Base-by-base conservation (phyloP, 2,888 invertebrate genomes). In the Emmelina monodactyla region DNA sequence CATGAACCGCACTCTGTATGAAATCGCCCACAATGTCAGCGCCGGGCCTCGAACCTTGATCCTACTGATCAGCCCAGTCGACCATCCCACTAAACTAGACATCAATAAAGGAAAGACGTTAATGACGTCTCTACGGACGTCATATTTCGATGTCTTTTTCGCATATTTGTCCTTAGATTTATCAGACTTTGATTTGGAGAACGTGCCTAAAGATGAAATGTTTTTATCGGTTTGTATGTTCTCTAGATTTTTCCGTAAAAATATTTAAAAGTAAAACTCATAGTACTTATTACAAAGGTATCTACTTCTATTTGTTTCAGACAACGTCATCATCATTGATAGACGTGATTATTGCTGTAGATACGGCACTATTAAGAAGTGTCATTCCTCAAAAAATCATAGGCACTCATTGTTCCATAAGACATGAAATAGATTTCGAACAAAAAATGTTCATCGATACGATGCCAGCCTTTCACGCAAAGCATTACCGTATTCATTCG, bases 131-230 rank as follows among this genome's bases (percentile, higher is more conserved):
- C 57, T 84, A 2, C 66, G 83, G 38, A 54, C 53, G 1, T 61
- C 62, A 7, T 73, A 76, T 51, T 83, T 82, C 16, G 83, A 85
- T 42, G 72, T 81, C 0, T 82, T 78, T 45, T 80, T 85, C 39
- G 62, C 82, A 0, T 85, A 83, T 44, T 62, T 79, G 0, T 69
- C 83, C 1, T 59, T 65, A 11, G 73, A 81, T 32, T 46, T 69
- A 14, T 50, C 58, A 0, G 67, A 69, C 31, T 83, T 78, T 44
- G n/a, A n/a, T n/a, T n/a, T n/a, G n/a, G n/a, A n/a, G n/a, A n/a
- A n/a, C n/a, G n/a, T n/a, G n/a, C n/a, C n/a, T n/a, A n/a, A n/a
- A n/a, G n/a, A n/a, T n/a, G n/a, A n/a, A n/a, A n/a, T n/a, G n/a
- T n/a, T n/a, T n/a, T n/a, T n/a, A n/a, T n/a, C n/a, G n/a, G n/a